Evolutionary conservation across 1,140 invertebrate genomes (phyloP).

Genomic region (Pinna nobilis): DNA sequence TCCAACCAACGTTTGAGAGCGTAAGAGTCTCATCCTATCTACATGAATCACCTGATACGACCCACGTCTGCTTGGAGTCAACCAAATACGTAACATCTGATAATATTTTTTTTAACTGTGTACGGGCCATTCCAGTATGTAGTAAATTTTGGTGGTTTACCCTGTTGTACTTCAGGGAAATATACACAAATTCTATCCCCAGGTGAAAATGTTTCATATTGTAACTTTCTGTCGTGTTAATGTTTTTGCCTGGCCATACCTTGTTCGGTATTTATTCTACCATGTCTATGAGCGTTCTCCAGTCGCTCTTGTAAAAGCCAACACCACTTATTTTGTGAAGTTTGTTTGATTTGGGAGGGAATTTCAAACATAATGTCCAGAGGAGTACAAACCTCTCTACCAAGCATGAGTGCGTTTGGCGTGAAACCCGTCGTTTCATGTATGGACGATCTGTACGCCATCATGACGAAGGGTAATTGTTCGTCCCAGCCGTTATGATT

Average conservation of each 20-base stretch:
- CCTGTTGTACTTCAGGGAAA: conserved; percentile 1
- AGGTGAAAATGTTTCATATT: background rate
- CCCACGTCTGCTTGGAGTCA: no score
- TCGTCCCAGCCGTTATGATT: conserved; percentile 31
- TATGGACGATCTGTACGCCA: conserved; percentile 19
- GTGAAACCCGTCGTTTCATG: conserved; percentile 23
- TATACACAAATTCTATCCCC: conserved; percentile 15
- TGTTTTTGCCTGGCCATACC: conserved; percentile 1
- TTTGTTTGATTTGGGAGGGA: background rate
- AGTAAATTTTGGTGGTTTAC: conserved; percentile 18
- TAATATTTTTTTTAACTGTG: no score
- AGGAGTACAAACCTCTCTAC: conserved; percentile 19
- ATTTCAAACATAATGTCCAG: conserved; percentile 13
- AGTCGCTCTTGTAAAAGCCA: background rate
- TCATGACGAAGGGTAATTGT: conserved; percentile 22
- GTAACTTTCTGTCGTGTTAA: background rate
- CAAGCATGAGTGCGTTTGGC: conserved; percentile 34
- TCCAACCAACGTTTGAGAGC: no score
- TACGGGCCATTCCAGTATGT: conserved; percentile 17
- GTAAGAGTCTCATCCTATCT: no score
- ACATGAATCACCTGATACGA: no score
- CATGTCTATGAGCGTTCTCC: conserved; percentile 19
- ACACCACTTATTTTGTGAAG: background rate
- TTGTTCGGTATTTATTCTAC: background rate
- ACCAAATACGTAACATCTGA: no score